Evolutionary conservation across 1,140 invertebrate genomes (phyloP).

Genomic region (Drosophila ironensis): DNA sequence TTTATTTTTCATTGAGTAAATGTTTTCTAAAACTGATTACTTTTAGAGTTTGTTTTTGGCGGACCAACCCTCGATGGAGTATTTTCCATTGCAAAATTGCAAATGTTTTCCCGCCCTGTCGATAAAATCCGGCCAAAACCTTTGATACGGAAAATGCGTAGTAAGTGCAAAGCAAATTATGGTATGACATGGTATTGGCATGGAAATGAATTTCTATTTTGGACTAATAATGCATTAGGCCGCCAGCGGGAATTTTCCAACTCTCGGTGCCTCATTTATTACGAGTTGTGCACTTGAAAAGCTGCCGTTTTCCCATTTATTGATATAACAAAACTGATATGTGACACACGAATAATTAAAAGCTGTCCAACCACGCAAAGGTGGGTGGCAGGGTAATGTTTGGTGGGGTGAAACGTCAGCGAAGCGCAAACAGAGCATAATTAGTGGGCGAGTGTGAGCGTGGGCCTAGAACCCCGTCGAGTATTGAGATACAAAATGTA

Average conservation of each 20-base stretch:
- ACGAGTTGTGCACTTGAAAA: conserved; percentile 43
- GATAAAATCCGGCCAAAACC: too few relatives aligned
- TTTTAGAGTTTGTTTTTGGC: too few relatives aligned
- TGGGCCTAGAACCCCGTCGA: not conserved
- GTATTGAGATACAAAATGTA: conserved; percentile 61
- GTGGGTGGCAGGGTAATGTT: not conserved
- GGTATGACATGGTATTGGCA: too few relatives aligned
- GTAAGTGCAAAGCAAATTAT: too few relatives aligned
- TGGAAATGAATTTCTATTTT: not conserved
- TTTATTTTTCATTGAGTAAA: too few relatives aligned
- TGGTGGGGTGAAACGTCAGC: conserved; percentile 35
- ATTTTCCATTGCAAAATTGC: too few relatives aligned
- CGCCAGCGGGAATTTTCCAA: not conserved
- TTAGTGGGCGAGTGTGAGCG: conserved; percentile 22
- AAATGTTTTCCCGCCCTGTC: too few relatives aligned
- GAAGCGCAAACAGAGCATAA: conserved; percentile 72
- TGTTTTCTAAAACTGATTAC: too few relatives aligned
- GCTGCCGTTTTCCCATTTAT: conserved; percentile 38
- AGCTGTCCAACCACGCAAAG: not conserved
- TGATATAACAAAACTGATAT: conserved; percentile 50
- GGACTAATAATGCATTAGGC: not conserved
- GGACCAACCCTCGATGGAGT: too few relatives aligned
- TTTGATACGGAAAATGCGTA: too few relatives aligned
- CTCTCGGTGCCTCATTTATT: not conserved
- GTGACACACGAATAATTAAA: conserved; percentile 62